These are phyloP conservation scores for Drosophila dunni DNA, from an alignment of 1,140 invertebrate genomes.

Conservation along the genomic window DNA sequence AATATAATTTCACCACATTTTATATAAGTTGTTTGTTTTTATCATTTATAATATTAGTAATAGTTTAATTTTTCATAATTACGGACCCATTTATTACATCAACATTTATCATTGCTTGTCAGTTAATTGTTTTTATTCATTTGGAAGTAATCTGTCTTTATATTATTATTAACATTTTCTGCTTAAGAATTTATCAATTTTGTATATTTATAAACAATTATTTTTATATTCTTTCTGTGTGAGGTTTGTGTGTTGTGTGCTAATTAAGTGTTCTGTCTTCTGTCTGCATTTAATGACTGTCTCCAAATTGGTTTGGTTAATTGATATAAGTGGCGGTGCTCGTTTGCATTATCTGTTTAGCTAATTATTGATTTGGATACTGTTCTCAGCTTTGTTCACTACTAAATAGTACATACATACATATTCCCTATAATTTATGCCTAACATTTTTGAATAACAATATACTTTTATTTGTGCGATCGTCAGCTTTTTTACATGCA, in stretches of 20 bases:
- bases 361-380: constrained; percentile 45
- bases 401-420: constrained; percentile 34
- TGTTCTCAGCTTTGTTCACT: constrained; percentile 14
- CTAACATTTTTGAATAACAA: constrained; percentile 24
- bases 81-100: constrained; percentile 45
- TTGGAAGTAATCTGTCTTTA: constrained; percentile 47
- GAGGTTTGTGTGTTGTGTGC: constrained; percentile 77
- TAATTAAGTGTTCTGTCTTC: constrained; percentile 48
- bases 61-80: constrained; percentile 57
- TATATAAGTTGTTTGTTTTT: constrained; percentile 1
- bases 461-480: constrained; percentile 57
- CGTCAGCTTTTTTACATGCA: constrained; percentile 45
- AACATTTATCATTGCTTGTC: constrained; percentile 50
- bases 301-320: constrained; percentile 32
- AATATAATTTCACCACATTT: constrained; percentile 23
- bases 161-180: constrained; percentile 12
- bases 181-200: constrained; percentile 12
- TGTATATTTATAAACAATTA: constrained; percentile 36
- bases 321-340: constrained; percentile 79
- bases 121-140: constrained; percentile 30
- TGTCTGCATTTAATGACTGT: constrained; percentile 35
- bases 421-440: constrained; percentile 27
- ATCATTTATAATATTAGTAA: constrained; percentile 23
- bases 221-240: constrained; percentile 40
- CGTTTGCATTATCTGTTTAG: constrained; percentile 50